Base-by-base conservation (phyloP, 2,113 vertebrate genomes). In the Gallinago jamesoni region DNA sequence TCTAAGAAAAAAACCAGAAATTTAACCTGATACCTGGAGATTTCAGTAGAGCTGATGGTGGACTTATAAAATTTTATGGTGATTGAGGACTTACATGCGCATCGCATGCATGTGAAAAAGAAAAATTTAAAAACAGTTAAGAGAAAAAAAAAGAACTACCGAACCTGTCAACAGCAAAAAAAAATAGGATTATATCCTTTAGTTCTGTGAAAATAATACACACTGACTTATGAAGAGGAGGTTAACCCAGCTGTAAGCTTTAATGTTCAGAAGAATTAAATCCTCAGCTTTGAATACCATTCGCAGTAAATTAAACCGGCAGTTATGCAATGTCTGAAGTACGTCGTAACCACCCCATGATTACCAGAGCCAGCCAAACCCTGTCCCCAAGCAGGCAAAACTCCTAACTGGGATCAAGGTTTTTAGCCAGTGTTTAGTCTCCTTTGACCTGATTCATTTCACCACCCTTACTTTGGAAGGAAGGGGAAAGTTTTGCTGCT, bases 311-410 rank as follows among this genome's bases (percentile, higher is more conserved):
- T 93, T 68, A 94, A 92, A 68, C 30, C 0, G 0, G 31, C 43
- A 89, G 80, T 96, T 96, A 75, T 87, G 90, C 92, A 96, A 94
- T 43, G 76, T 81, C 95, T 94, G 73, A 45, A 95, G 56, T 31
- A 75, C 39, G 18, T 30, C 3, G 3, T 62, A 96, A 90, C 59
- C 55, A 91, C 59, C 70, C 85, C 82, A 59, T 55, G 87, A 91
- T 63, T 85, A 85, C 47, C 50, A 69, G 2, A 57, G 84, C 22
- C 66, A 75, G 94, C 62, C 86, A 96, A 96, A 90, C 45, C 62
- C 86, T 79, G 69, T 86, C 72, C 73, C 74, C 3, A 6, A 64
- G 69, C 86, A 92, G 79, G 90, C 84, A 82, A 87, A 95, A 95
- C 68, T 87, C 85, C 53, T 52, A 78, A 84, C 66, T 69, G 37